These are phyloP conservation scores for Parnassius smintheus DNA, from an alignment of 2,888 invertebrate species.

Conservation along the genomic window DNA sequence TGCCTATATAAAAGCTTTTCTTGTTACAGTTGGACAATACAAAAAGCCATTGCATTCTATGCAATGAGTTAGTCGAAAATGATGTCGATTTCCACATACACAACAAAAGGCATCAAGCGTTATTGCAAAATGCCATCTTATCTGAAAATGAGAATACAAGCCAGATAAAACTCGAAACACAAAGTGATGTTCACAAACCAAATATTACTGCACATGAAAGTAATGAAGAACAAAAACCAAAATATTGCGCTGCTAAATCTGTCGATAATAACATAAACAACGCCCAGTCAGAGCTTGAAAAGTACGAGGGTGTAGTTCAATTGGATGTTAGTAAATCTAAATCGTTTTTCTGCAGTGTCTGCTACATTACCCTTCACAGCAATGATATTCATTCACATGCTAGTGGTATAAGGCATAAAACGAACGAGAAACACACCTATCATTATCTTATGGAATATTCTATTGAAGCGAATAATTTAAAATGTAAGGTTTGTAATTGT, in stretches of 20 bases:
- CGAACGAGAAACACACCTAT: not conserved
- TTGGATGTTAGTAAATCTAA: not conserved
- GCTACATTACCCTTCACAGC: not conserved
- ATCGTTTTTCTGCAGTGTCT: not conserved
- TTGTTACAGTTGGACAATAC: slow-evolving; percentile 12
- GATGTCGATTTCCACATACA: slow-evolving; percentile 1
- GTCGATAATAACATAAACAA: not conserved
- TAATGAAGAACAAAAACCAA: not conserved
- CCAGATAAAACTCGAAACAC: not conserved
- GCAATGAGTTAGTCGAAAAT: slow-evolving; percentile 16
- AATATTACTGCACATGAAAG: not conserved
- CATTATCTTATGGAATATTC: not conserved
- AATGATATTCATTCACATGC: not conserved
- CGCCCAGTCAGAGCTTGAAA: not conserved
- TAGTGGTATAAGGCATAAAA: not conserved
- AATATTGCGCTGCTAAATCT: not conserved
- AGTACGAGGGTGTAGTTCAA: not conserved
- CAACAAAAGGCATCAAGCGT: not conserved
- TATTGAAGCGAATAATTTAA: not conserved
- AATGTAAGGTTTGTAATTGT: slow-evolving; percentile 13
- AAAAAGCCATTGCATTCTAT: slow-evolving; percentile 14
- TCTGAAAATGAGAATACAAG: not conserved
- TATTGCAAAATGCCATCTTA: not conserved
- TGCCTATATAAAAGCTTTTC: not conserved
- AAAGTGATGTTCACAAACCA: not conserved